These are phyloP conservation scores for Zhuqinia jingwanae DNA, from an alignment of 2,888 invertebrate genomes.

Conservation along the genomic window DNA sequence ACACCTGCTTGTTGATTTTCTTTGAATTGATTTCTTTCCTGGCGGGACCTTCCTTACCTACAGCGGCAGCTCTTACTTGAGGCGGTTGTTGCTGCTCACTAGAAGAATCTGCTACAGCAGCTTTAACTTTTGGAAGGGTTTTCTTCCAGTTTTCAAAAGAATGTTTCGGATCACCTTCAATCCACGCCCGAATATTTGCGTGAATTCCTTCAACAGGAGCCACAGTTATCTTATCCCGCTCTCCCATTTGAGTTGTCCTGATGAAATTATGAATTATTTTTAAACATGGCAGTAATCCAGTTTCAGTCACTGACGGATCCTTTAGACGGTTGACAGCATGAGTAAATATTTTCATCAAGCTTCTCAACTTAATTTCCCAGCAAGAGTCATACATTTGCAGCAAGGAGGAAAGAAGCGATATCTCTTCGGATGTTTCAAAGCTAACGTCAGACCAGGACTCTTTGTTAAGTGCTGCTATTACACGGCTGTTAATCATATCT, in stretches of 20 bases:
- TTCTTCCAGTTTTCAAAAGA: conserved; percentile 88
- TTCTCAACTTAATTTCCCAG: conserved; percentile 94
- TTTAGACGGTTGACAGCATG: conserved; percentile 88
- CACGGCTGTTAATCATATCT: conserved; percentile 77
- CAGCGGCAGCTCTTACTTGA: not conserved
- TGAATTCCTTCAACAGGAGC: conserved; percentile 85
- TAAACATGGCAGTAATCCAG: conserved; percentile 95
- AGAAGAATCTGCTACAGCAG: not conserved
- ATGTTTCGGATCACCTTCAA: conserved; percentile 86
- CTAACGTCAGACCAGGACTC: conserved; percentile 83
- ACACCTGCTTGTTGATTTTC: conserved; percentile 52
- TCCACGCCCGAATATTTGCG: conserved; percentile 88
- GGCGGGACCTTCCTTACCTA: not conserved
- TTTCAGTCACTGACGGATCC: conserved; percentile 93
- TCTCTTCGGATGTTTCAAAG: conserved; percentile 86
- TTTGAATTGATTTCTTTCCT: conserved; percentile 63
- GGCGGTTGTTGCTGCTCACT: conserved; percentile 2
- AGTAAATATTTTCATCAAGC: conserved; percentile 93
- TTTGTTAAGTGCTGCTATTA: conserved; percentile 76
- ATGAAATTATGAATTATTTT: conserved; percentile 93
- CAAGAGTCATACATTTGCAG: conserved; percentile 96
- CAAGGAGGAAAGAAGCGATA: conserved; percentile 91
- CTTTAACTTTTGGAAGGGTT: conserved; percentile 81
- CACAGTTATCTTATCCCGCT: conserved; percentile 83
- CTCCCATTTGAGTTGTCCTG: conserved; percentile 79